Conservation (phyloP, 2,797 vertebrate genomes). For the Nyctibius grandis region DNA sequence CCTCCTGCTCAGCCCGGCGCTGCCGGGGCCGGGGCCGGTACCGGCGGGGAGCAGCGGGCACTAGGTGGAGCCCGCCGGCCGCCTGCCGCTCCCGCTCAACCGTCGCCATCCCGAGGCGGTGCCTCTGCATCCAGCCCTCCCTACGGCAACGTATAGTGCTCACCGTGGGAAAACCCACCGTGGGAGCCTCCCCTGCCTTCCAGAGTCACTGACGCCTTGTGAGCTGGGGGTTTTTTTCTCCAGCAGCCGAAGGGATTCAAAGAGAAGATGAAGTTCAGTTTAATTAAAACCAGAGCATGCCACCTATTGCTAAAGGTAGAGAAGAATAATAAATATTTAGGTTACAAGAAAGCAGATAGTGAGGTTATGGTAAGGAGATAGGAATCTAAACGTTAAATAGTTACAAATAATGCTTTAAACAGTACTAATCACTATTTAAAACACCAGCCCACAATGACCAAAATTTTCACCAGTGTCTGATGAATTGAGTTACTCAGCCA, state of each 20-base stretch:
- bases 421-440: neutral
- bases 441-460: neutral
- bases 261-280: neutral
- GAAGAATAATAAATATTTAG: accelerated
- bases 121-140: neutral
- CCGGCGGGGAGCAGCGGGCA: neutral
- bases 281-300: neutral
- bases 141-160: accelerated
- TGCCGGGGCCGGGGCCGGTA: too few relatives aligned
- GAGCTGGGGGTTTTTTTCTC: accelerated
- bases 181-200: neutral
- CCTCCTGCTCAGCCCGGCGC: too few relatives aligned
- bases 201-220: too few relatives aligned
- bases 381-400: neutral
- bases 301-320: accelerated
- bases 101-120: neutral
- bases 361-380: neutral
- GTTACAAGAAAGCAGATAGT: accelerated
- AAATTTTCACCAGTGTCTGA: neutral
- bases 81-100: neutral
- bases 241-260: neutral
- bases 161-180: neutral
- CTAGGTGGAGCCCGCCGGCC: neutral
- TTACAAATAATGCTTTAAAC: neutral
- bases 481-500: neutral